Evolutionary conservation across 2,888 invertebrate genomes (phyloP), one percentile per base, ranked within the genome.

Genomic region (Rotaria macrura): DNA sequence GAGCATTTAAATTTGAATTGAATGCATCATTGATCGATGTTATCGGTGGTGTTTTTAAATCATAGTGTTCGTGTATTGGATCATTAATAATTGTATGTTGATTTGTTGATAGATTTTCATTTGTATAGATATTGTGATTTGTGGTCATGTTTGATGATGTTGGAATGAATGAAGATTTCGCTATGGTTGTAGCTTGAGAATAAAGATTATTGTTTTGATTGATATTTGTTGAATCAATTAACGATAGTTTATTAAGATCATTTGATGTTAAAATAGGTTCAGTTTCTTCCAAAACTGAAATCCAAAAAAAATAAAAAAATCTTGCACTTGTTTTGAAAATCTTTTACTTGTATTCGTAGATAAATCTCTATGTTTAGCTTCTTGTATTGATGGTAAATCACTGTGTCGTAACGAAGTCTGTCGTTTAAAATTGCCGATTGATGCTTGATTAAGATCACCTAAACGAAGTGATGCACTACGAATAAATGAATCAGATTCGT

Each of bases 301-400:
- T 2, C 2, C 23, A 79, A 43, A 40, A 43, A n/a, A 79, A 10
- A 43, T 38, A 43, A 25, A 3, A n/a, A 20, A 20, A 65, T 34
- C 12, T 65, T 12, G 9, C 47, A 47, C 14, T 12, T 12, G 10
- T 12, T 9, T 3, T 12, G 14, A 47, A 47, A 14, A 23, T 65
- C 14, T 29, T 17, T 38, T 79, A 79, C 79, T 79, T 43, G 79
- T 79, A n/a, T 34, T 79, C 9, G 79, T 7, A 25, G 43, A 4
- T n/a, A 23, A 43, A 17, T 79, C 79, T 79, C 34, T 79, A n/a
- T n/a, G n/a, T 79, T 43, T 79, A 2, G 79, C 43, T 79, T 43
- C 79, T 65, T 86, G 86, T 49, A 84, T 84, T 6, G 84, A 84
- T 40, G 86, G 86, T n/a, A 86, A 57, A 52, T 86, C 86, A 72